Conservation (phyloP, 2,797 vertebrate genomes). For the Centroberyx gerrardi region DNA sequence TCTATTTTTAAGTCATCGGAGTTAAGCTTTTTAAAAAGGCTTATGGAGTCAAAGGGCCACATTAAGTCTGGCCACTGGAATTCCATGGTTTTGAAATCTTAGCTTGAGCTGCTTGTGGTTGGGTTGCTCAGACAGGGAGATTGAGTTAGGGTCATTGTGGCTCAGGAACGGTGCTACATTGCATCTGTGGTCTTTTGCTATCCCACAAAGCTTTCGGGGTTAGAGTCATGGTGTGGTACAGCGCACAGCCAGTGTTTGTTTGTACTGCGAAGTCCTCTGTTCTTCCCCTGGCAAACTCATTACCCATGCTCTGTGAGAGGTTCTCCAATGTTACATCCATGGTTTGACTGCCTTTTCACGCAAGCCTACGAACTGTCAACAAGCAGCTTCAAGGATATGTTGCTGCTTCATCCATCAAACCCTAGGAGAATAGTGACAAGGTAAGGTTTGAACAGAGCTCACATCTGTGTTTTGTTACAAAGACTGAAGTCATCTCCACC, state of each 20-base stretch:
- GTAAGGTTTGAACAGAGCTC: conserved; percentile 35
- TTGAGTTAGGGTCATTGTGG: conserved; percentile 55
- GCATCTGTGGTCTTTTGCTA: conserved; percentile 43
- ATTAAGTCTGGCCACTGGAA: conserved; percentile 62
- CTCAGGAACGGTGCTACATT: conserved; percentile 40
- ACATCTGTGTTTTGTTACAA: conserved; percentile 50
- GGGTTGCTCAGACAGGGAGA: conserved; percentile 45
- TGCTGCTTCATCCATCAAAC: conserved; percentile 22
- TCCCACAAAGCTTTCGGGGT: conserved; percentile 47
- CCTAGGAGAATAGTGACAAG: conserved; percentile 11
- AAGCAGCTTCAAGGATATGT: conserved; percentile 27
- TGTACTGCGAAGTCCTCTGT: conserved; percentile 34
- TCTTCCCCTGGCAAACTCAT: conserved; percentile 15
- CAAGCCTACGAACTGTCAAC: conserved; percentile 2
- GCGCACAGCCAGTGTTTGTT: conserved; percentile 13
- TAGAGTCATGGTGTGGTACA: conserved; percentile 35
- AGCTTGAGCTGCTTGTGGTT: conserved; percentile 62
- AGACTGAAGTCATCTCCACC: conserved; percentile 46
- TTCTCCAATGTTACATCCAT: conserved; percentile 16
- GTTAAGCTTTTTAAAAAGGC: conserved; percentile 57
- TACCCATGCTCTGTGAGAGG: background rate
- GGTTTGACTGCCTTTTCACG: background rate
- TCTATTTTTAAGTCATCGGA: conserved; percentile 53
- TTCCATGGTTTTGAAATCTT: conserved; percentile 63
- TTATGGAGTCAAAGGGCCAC: conserved; percentile 61